These are phyloP conservation scores for Diplodus puntazzo DNA, from an alignment of 2,797 vertebrate genomes.

Conservation along the genomic window DNA sequence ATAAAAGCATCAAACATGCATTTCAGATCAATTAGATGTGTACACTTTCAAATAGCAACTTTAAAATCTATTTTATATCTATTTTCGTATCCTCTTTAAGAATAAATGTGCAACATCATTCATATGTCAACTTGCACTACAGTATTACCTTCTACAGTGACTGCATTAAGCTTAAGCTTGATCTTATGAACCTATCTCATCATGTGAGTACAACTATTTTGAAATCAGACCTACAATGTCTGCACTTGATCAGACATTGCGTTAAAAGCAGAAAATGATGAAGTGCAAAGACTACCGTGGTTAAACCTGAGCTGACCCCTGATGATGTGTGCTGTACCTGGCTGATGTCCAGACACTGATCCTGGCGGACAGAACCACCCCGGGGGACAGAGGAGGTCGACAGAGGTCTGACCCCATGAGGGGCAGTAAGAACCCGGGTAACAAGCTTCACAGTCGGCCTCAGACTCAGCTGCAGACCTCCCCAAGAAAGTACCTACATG, in stretches of 20 bases:
- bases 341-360: slow-evolving; percentile 81
- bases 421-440: slow-evolving; percentile 88
- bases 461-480: slow-evolving; percentile 80
- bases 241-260: slow-evolving; percentile 1
- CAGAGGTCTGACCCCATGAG: slow-evolving; percentile 84
- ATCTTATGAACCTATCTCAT: background rate
- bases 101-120: background rate
- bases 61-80: too few species aligned
- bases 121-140: background rate
- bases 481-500: slow-evolving; percentile 86
- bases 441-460: slow-evolving; percentile 86
- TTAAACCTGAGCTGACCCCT: slow-evolving; percentile 40
- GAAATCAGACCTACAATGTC: background rate
- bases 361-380: slow-evolving; percentile 93
- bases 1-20: too few species aligned
- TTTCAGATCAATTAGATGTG: too few species aligned
- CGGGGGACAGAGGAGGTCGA: slow-evolving; percentile 82
- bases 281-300: slow-evolving; percentile 29
- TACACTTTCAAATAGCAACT: too few species aligned
- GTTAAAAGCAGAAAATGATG: slow-evolving; percentile 5
- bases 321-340: slow-evolving; percentile 78
- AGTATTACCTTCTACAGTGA: background rate
- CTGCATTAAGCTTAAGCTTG: background rate
- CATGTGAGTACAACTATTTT: background rate
- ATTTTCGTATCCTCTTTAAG: background rate